Conservation (phyloP, 2,113 vertebrate genomes). For the Microtus richardsoni region DNA sequence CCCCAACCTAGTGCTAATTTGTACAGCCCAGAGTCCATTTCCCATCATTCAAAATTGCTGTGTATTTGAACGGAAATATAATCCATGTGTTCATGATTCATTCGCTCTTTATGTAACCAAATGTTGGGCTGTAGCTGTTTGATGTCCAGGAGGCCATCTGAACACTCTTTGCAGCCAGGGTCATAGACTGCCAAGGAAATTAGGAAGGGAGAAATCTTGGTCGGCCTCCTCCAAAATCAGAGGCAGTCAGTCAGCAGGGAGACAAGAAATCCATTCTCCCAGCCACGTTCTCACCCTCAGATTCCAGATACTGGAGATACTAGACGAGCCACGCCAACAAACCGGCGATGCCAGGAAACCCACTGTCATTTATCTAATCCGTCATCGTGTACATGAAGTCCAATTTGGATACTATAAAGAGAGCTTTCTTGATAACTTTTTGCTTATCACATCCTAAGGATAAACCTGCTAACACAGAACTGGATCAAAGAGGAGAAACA, state of each 20-base stretch:
- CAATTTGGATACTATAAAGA: background rate
- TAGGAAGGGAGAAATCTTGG: constrained; percentile 16
- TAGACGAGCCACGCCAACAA: background rate
- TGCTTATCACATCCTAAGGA: background rate
- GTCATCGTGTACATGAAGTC: background rate
- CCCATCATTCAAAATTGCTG: constrained; percentile 60
- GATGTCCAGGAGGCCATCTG: constrained; percentile 71
- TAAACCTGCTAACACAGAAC: background rate
- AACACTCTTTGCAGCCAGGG: constrained; percentile 70
- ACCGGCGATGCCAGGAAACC: fast-evolving
- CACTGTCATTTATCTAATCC: fast-evolving
- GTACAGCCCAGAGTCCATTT: constrained; percentile 36
- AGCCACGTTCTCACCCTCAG: fast-evolving
- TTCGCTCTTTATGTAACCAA: constrained; percentile 69
- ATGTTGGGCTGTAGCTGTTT: constrained; percentile 24
- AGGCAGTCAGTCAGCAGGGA: background rate
- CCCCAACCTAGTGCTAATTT: background rate
- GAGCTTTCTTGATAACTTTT: background rate
- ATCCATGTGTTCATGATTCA: constrained; percentile 73
- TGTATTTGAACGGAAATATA: constrained; percentile 53
- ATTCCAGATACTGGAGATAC: background rate
- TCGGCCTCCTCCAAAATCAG: background rate
- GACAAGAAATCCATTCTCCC: background rate
- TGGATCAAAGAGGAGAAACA: background rate
- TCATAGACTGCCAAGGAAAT: constrained; percentile 44